Conservation (phyloP, 2,888 invertebrate species). For the Zygogramma bicolorata region DNA sequence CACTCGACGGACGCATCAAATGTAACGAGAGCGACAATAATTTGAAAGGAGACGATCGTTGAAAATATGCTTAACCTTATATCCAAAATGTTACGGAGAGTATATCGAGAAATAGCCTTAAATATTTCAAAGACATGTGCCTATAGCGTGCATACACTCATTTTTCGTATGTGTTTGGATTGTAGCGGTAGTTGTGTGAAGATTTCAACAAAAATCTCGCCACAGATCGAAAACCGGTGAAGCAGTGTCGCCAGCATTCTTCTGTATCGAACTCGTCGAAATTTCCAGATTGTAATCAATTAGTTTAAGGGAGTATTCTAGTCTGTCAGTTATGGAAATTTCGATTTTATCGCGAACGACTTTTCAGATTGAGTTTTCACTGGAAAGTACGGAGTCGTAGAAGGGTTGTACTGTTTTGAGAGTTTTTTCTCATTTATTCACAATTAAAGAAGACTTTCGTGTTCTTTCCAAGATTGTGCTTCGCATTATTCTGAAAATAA, state of each 20-base stretch:
- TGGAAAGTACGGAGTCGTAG: too few relatives aligned
- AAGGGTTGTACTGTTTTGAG: too few relatives aligned
- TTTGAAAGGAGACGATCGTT: constrained; percentile 46
- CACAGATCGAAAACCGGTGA: too few relatives aligned
- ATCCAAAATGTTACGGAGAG: constrained; percentile 2
- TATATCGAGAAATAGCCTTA: constrained; percentile 32
- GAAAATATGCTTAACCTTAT: neutral
- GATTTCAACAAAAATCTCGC: neutral
- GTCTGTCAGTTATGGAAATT: neutral
- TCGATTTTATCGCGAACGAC: too few relatives aligned
- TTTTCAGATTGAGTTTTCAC: too few relatives aligned
- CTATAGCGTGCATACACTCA: constrained; percentile 29
- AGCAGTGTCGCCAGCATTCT: constrained; percentile 6
- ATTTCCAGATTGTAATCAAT: too few relatives aligned
- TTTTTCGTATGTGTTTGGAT: constrained; percentile 19
- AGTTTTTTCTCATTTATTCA: too few relatives aligned
- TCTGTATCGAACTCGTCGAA: neutral
- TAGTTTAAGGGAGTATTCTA: neutral
- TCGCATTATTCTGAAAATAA: too few relatives aligned
- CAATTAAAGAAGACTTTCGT: too few relatives aligned
- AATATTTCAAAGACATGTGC: constrained; percentile 35
- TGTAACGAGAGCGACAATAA: constrained; percentile 49
- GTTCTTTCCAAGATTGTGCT: too few relatives aligned
- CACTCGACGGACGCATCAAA: constrained; percentile 17
- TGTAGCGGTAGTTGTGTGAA: neutral